Base-by-base conservation (phyloP, 2,888 invertebrate species). In the Eugnorisma glareosa region DNA sequence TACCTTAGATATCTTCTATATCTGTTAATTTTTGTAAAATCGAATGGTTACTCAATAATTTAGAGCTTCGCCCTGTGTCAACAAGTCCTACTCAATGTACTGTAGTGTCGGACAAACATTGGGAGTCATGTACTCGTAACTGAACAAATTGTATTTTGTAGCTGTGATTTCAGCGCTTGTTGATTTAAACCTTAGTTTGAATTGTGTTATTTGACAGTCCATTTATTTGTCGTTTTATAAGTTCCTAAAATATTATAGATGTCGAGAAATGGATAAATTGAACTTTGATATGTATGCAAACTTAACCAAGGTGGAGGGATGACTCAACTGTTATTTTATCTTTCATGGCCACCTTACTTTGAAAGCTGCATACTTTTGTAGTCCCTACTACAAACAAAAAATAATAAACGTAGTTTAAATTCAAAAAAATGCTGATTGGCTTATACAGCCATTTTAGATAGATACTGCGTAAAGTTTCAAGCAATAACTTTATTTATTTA, bases 1-100 rank as follows among this genome's bases (percentile, higher is more conserved):
- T n/a, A 28, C 15, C 57, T 28, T 57, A 28, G 2, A 57, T 59
- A 59, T 31, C 1, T 59, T 7, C 3, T 18, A 8, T 31, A 10
- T 21, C 8, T 31, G 18, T 45, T 31, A 74, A 54, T 43, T 28
- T 28, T 28, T 35, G n/a, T n/a, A 40, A 77, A 51, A 77, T 37
- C 48, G 51, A 75, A 75, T 78, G 31, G 31, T 10, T 57, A 15
- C 54, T 76, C n/a, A 79, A 76, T 67, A 57, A 79, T 76, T 79
- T 54, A 35, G 68, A 67, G 68, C 43, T 43, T 8, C 10, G 6
- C 66, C 5, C n/a, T 35, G 51, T 67, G 79, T 54, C 79, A 67
- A 67, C 68, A 54, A 37, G 28, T 37, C 18, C 43, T 67, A 75
- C 51, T 45, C 35, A 35, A 54, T 78, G 75, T 64, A 35, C 4